Evolutionary conservation across 2,113 vertebrate species (phyloP).

Genomic region (Syngnathus typhle): DNA sequence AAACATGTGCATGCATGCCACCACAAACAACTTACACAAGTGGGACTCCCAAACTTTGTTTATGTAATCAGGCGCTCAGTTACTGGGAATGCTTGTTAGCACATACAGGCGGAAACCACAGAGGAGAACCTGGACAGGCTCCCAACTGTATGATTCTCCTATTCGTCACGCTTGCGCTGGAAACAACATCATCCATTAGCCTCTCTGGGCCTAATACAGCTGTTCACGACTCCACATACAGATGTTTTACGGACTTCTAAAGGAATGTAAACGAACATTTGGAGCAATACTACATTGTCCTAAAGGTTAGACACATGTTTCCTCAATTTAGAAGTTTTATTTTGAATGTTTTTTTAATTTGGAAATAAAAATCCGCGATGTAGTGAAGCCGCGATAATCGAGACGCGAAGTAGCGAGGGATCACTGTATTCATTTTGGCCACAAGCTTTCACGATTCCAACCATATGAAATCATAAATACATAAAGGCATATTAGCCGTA

Average conservation of each 20-base stretch:
- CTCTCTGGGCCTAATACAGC: conserved; percentile 3
- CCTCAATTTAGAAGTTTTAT: too few species aligned
- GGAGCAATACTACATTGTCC: too few species aligned
- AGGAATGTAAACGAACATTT: too few species aligned
- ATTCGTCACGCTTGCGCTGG: background rate
- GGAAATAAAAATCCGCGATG: too few species aligned
- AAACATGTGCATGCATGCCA: background rate
- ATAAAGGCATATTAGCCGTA: too few species aligned
- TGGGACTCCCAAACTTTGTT: background rate
- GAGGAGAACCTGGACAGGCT: conserved; percentile 2
- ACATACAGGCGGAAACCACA: conserved; percentile 1
- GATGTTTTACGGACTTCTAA: background rate
- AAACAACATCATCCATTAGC: background rate
- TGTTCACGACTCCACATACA: background rate
- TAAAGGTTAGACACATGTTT: too few species aligned
- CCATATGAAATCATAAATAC: too few species aligned
- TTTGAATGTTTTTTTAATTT: too few species aligned
- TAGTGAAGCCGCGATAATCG: too few species aligned
- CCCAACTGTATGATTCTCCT: background rate
- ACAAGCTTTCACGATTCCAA: too few species aligned
- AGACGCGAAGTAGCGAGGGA: too few species aligned
- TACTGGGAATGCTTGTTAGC: conserved; percentile 1
- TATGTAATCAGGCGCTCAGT: background rate
- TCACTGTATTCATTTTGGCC: too few species aligned
- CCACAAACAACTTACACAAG: background rate